phyloP scores from a whole-genome alignment of 2,888 invertebrate species.

The Microchrysa polita region DNA sequence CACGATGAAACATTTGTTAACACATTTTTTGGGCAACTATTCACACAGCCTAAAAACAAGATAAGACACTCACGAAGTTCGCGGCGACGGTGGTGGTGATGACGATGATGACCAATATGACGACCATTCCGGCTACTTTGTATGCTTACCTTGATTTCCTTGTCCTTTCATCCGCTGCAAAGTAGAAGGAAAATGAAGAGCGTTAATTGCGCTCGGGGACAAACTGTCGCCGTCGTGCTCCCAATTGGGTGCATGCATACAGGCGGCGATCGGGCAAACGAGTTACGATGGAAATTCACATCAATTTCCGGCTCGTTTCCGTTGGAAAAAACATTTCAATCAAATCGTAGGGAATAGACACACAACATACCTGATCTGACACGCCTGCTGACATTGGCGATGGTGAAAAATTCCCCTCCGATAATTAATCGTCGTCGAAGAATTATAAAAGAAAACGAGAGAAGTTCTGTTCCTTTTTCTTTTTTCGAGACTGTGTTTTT shows the following conservation, averaged over 20 bases:
- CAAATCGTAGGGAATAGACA: neutral
- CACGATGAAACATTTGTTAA: neutral
- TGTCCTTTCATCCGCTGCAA: constrained; percentile 86
- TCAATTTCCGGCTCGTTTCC: constrained; percentile 9
- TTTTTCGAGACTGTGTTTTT: neutral
- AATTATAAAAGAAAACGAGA: constrained; percentile 18
- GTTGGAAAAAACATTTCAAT: constrained; percentile 19
- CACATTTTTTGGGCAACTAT: neutral
- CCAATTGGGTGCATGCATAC: neutral
- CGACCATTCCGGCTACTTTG: neutral
- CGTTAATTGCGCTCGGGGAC: constrained; percentile 16
- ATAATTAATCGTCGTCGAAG: constrained; percentile 47
- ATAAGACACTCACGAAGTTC: neutral
- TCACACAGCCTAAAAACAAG: neutral
- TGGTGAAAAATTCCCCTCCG: constrained; percentile 47
- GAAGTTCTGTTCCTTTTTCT: constrained; percentile 13
- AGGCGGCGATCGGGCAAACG: neutral
- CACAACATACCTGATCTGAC: constrained; percentile 85
- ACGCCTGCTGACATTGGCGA: constrained; percentile 91
- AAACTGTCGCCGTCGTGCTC: constrained; percentile 19
- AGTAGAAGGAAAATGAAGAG: constrained; percentile 69
- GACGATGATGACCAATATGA: no score
- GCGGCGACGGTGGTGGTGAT: no score
- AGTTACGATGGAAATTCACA: constrained; percentile 16
- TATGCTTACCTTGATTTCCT: constrained; percentile 78